Evolutionary conservation across 2,888 invertebrate genomes (phyloP).

Genomic region (Habroteleia sp.): DNA sequence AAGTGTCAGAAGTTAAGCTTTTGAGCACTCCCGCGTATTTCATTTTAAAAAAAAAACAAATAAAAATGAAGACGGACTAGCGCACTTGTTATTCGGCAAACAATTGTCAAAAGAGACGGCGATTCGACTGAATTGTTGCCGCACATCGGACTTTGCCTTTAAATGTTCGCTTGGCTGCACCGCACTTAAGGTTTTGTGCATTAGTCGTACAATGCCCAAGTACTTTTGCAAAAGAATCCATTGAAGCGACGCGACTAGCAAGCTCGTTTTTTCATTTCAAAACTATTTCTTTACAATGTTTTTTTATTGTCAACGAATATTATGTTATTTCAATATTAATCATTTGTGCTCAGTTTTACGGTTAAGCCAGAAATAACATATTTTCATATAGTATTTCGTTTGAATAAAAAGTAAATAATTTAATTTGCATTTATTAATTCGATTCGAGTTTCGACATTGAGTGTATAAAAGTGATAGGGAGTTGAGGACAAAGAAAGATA

Average conservation of each 20-base stretch:
- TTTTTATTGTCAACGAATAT: too few relatives aligned
- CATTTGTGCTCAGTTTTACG: too few relatives aligned
- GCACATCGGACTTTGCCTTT: slow-evolving; percentile 28
- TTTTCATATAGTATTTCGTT: too few relatives aligned
- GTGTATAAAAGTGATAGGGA: background rate
- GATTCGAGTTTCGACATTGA: too few relatives aligned
- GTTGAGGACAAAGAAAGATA: slow-evolving; percentile 8
- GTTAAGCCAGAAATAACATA: too few relatives aligned
- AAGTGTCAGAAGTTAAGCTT: slow-evolving; percentile 38
- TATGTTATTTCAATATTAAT: too few relatives aligned
- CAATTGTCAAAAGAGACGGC: slow-evolving; percentile 12
- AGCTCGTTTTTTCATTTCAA: background rate
- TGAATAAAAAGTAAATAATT: too few relatives aligned
- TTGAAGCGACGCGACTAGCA: background rate
- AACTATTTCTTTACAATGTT: background rate
- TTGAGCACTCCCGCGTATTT: slow-evolving; percentile 1
- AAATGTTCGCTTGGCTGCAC: slow-evolving; percentile 38
- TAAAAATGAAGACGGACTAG: background rate
- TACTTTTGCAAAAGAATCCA: slow-evolving; percentile 15
- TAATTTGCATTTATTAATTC: too few relatives aligned
- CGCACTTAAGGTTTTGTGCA: slow-evolving; percentile 29
- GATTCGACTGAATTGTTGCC: slow-evolving; percentile 30
- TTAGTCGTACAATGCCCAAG: slow-evolving; percentile 16
- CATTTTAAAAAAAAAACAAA: slow-evolving; percentile 19
- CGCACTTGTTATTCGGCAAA: slow-evolving; percentile 14